A percentile compares a stretch with the other conserved stretches of the same genome.
Conservation (phyloP, 2,113 vertebrate genomes). For the Dipodomys ordii region DNA sequence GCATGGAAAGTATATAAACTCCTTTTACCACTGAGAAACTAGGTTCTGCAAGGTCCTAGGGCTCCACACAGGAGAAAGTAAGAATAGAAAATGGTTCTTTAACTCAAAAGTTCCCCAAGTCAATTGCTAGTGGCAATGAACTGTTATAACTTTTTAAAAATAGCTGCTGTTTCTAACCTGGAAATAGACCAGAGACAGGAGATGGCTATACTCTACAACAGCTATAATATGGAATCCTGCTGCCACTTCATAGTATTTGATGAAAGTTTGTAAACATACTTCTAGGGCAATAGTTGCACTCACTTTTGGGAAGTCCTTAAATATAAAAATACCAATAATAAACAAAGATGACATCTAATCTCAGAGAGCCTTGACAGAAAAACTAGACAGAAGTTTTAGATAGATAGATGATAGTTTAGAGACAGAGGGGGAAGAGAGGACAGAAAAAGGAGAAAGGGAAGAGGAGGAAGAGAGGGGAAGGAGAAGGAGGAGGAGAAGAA, state of each 20-base stretch:
- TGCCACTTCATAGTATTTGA: not conserved
- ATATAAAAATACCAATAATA: not conserved
- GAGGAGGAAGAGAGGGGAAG: too few relatives aligned
- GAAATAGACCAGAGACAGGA: not conserved
- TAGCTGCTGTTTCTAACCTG: not conserved
- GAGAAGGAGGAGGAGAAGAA: too few relatives aligned
- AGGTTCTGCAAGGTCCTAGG: not conserved
- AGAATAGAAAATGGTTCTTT: not conserved
- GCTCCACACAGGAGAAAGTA: too few relatives aligned
- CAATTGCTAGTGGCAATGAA: not conserved
- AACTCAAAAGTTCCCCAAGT: not conserved
- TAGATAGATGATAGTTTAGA: too few relatives aligned
- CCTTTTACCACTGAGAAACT: not conserved
- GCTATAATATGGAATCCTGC: not conserved
- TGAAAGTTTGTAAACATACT: not conserved
- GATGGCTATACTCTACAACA: too few relatives aligned
- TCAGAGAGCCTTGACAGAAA: not conserved
- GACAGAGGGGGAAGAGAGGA: too few relatives aligned
- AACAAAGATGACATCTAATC: not conserved
- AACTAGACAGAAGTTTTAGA: not conserved
- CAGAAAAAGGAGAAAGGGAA: too few relatives aligned
- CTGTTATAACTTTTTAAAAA: not conserved
- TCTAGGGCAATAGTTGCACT: not conserved
- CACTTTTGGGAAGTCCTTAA: not conserved
- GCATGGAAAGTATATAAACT: too few relatives aligned